Evolutionary conservation across 2,797 vertebrate species (phyloP).

Genomic region (Gephyroberyx darwinii): DNA sequence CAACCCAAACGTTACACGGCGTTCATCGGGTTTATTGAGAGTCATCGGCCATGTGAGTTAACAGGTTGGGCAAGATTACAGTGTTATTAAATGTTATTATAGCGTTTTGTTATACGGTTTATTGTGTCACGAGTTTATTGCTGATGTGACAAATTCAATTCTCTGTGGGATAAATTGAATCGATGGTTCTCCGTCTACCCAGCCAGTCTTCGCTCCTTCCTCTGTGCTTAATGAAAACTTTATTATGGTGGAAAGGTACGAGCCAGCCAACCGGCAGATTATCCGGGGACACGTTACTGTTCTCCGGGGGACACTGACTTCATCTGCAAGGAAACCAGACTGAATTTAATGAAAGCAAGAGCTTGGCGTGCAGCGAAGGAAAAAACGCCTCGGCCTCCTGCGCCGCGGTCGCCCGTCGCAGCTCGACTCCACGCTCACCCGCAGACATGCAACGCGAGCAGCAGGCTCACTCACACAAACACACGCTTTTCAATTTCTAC

Average conservation of each 20-base stretch:
- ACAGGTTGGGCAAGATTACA: too few species aligned
- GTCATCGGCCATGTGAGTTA: too few species aligned
- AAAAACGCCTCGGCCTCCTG: background rate
- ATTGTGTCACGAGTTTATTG: too few species aligned
- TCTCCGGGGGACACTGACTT: constrained; percentile 20
- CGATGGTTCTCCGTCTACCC: too few species aligned
- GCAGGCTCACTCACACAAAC: background rate
- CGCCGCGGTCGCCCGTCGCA: too few species aligned
- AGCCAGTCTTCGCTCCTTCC: background rate
- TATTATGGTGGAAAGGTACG: constrained; percentile 6
- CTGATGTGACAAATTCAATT: too few species aligned
- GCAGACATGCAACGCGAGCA: background rate
- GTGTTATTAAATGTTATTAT: too few species aligned
- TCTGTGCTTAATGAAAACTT: constrained; percentile 23
- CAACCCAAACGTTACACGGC: too few species aligned
- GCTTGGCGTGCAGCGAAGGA: background rate
- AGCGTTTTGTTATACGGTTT: too few species aligned
- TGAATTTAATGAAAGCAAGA: background rate
- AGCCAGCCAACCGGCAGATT: background rate
- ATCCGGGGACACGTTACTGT: constrained; percentile 6
- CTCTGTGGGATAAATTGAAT: too few species aligned
- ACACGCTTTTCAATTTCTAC: background rate
- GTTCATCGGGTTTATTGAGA: too few species aligned
- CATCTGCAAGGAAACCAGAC: constrained; percentile 28
- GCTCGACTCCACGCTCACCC: background rate